phyloP scores from a whole-genome alignment of 37 sponge, comb jelly and placozoan species.

The Halichondria panicea region DNA sequence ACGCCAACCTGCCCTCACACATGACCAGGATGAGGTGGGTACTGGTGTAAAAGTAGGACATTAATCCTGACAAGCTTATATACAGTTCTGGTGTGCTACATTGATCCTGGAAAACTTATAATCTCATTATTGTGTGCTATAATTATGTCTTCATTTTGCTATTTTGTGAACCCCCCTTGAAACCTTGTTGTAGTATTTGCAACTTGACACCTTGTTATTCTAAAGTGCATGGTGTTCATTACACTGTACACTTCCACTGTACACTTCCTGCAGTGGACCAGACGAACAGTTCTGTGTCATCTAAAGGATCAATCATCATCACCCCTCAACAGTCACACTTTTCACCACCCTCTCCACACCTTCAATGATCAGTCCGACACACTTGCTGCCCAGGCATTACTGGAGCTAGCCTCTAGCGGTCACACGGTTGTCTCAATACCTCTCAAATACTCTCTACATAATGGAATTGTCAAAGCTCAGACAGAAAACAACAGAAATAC shows the following conservation, averaged over 20 bases:
- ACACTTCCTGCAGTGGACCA: slow-evolving; percentile 35
- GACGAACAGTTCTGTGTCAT: slow-evolving; percentile 36
- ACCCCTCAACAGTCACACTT: not conserved
- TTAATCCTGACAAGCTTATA: not conserved
- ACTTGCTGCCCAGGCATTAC: slow-evolving; percentile 30
- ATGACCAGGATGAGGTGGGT: slow-evolving; percentile 48
- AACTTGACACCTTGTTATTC: not conserved
- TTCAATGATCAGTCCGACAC: slow-evolving; percentile 15
- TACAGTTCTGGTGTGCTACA: no score
- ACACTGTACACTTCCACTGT: not conserved
- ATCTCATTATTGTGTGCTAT: no score
- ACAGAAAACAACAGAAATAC: no score
- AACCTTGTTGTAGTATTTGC: not conserved
- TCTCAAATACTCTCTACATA: slow-evolving; percentile 5
- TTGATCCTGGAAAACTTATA: no score
- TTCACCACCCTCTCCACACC: not conserved
- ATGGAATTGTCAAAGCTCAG: slow-evolving; percentile 7
- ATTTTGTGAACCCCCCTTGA: no score
- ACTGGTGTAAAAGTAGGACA: not conserved
- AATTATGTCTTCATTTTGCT: no score
- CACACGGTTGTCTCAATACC: no score
- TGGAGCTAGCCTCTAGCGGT: slow-evolving; percentile 23
- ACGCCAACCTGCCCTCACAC: slow-evolving; percentile 25
- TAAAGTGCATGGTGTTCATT: not conserved
- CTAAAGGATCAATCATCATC: not conserved